These are phyloP conservation scores for Bombus consobrinus DNA, from an alignment of 1,140 invertebrate species.

Conservation along the genomic window DNA sequence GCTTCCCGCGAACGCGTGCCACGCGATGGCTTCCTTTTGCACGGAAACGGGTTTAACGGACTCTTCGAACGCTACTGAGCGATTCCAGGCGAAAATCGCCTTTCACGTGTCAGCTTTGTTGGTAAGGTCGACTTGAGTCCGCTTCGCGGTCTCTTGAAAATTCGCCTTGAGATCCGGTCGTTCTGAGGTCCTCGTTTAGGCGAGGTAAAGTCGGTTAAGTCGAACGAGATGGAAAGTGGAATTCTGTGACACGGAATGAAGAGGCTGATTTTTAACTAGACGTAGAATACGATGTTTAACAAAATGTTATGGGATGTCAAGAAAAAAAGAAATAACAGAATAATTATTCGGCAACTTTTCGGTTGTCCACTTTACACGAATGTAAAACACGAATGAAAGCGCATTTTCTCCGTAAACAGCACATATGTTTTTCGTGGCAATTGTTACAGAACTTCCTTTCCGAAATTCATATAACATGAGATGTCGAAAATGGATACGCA, in stretches of 20 bases:
- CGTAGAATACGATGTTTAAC: neutral
- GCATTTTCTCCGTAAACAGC: no score
- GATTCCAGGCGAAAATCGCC: slow-evolving; percentile 2
- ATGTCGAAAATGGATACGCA: no score
- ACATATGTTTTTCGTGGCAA: no score
- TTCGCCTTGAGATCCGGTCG: neutral
- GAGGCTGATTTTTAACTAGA: neutral
- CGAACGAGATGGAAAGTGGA: slow-evolving; percentile 13
- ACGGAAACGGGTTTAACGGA: slow-evolving; percentile 44
- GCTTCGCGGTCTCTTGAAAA: neutral
- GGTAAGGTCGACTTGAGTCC: neutral
- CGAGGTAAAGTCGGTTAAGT: neutral
- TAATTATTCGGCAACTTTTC: no score
- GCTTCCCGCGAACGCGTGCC: slow-evolving; percentile 45
- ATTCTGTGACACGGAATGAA: neutral
- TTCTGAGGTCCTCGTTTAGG: no score
- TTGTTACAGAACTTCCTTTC: no score
- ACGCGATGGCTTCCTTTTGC: slow-evolving; percentile 35
- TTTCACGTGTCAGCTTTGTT: neutral
- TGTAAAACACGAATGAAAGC: no score
- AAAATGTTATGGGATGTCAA: neutral
- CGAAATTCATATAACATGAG: no score
- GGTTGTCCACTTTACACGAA: no score
- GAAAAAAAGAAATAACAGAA: no score
- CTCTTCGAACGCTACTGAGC: neutral